phyloP scores from a whole-genome alignment of 2,113 vertebrate genomes.

The Limanda limanda region DNA sequence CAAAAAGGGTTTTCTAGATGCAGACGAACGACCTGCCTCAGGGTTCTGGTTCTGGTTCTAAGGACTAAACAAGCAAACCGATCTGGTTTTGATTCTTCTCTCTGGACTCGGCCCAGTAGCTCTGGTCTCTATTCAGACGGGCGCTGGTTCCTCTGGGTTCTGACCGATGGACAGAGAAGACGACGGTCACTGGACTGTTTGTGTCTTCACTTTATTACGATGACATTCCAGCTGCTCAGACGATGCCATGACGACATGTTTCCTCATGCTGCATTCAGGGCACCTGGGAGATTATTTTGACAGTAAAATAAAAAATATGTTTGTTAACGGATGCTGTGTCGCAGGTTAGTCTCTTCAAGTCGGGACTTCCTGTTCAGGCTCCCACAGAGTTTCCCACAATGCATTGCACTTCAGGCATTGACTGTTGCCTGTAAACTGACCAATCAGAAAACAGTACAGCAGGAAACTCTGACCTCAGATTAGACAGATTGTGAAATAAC shows the following conservation, averaged over 20 bases:
- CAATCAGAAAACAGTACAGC: no score
- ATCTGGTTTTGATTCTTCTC: constrained; percentile 35
- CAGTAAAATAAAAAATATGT: not conserved
- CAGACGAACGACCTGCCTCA: constrained; percentile 63
- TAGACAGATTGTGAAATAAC: no score
- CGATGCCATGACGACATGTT: constrained; percentile 1
- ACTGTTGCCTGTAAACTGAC: no score
- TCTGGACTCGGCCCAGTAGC: constrained; percentile 14
- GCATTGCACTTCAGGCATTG: not conserved
- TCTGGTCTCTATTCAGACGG: not conserved
- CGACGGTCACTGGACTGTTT: constrained; percentile 13
- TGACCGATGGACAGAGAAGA: constrained; percentile 9
- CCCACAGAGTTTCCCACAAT: not conserved
- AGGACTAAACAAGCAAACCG: constrained; percentile 29
- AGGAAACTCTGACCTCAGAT: not conserved
- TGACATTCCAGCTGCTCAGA: constrained; percentile 55
- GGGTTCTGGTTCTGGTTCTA: constrained; percentile 59
- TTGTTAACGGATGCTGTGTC: not conserved
- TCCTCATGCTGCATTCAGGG: constrained; percentile 42
- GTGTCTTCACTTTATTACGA: constrained; percentile 31
- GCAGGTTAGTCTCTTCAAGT: not conserved
- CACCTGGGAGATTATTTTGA: constrained; percentile 2
- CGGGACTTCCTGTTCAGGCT: not conserved
- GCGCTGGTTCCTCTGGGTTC: constrained; percentile 7
- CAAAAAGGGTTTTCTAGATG: constrained; percentile 77